Conservation (phyloP, 1,140 invertebrate genomes). For the Potamilus streckersoni region DNA sequence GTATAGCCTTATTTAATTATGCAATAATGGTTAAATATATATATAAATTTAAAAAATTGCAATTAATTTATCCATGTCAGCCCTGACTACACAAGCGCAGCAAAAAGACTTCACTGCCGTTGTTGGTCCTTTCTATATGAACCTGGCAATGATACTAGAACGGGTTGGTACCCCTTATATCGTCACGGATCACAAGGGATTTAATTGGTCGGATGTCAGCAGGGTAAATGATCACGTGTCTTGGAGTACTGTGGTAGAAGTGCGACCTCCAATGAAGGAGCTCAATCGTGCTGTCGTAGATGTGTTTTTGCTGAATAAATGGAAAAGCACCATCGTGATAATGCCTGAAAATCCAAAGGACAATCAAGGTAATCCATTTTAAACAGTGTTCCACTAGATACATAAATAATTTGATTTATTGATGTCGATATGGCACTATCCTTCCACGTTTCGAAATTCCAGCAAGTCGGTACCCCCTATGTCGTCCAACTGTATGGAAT, state of each 20-base stretch:
- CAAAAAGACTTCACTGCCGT: constrained; percentile 40
- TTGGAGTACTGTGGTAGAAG: constrained; percentile 53
- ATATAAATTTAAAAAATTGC: too few species aligned
- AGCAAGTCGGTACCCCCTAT: too few species aligned
- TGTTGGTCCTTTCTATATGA: constrained; percentile 61
- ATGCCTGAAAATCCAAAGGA: constrained; percentile 53
- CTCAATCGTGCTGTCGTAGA: constrained; percentile 58
- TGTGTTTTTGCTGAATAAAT: constrained; percentile 42
- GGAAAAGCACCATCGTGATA: constrained; percentile 51
- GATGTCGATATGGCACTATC: too few species aligned
- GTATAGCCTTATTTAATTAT: too few species aligned
- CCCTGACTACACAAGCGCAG: constrained; percentile 30
- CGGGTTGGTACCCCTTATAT: constrained; percentile 52
- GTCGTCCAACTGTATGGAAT: too few species aligned
- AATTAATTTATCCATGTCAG: constrained; percentile 16
- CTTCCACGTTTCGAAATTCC: too few species aligned
- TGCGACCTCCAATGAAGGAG: constrained; percentile 48
- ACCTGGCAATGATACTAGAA: constrained; percentile 58
- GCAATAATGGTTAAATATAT: too few species aligned
- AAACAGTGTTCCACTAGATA: neutral
- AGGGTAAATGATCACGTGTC: constrained; percentile 44
- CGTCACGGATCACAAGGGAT: constrained; percentile 59
- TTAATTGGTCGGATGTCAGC: constrained; percentile 56
- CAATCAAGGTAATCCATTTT: constrained; percentile 49
- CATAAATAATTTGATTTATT: too few species aligned